These are phyloP conservation scores for Centrocercus urophasianus DNA, from an alignment of 2,113 vertebrate species.

Conservation along the genomic window DNA sequence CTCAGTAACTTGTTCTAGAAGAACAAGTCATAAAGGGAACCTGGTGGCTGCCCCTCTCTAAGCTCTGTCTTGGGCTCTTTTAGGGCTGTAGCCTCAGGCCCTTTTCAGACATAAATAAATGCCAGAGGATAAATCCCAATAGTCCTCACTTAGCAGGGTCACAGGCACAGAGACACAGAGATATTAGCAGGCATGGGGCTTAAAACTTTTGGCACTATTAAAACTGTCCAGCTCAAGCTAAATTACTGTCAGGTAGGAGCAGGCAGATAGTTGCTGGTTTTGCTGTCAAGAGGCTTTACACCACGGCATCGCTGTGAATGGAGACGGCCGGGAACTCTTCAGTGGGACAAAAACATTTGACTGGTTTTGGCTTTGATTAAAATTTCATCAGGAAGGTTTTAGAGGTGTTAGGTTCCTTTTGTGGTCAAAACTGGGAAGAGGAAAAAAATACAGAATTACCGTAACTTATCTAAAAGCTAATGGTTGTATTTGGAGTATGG, in stretches of 20 bases:
- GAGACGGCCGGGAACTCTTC: background rate
- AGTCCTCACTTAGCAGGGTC: background rate
- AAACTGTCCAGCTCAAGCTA: background rate
- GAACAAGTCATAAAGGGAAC: accelerated
- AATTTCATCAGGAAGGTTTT: background rate
- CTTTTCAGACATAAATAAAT: background rate
- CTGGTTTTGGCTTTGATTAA: background rate
- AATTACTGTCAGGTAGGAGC: background rate
- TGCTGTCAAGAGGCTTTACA: background rate
- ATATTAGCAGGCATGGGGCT: background rate
- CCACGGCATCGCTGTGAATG: background rate
- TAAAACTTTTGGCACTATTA: background rate
- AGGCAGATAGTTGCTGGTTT: background rate
- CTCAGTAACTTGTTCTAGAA: background rate
- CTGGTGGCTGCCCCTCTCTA: background rate
- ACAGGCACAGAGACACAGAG: background rate
- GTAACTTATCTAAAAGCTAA: background rate
- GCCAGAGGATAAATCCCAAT: background rate
- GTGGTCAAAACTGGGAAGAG: background rate
- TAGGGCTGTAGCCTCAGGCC: background rate
- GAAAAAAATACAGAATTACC: background rate
- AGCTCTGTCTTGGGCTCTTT: background rate
- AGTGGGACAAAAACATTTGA: background rate
- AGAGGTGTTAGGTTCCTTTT: background rate
- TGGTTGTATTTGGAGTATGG: background rate